Base-by-base conservation (phyloP, 2,888 invertebrate species). In the Exocentrus adspersus region DNA sequence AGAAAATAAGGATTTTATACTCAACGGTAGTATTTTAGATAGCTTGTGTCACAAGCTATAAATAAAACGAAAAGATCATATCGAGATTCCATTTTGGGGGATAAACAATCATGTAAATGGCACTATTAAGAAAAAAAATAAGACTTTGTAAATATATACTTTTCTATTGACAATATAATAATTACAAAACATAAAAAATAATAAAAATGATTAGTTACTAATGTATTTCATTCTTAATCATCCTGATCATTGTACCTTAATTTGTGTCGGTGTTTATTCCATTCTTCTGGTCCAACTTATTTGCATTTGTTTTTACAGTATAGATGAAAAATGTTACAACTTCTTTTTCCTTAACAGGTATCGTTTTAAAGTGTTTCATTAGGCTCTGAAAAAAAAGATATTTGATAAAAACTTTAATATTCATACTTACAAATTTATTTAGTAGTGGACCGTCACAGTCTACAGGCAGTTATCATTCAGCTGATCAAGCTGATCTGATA, bases 261-360 rank as follows among this genome's bases (percentile, higher is more conserved):
- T 85, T 84, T 43, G 86, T 79, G 79, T 90, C 90, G 71, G 87
- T 88, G 79, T 87, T 90, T 72, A 90, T 86, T 74, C 91, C 91
- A 83, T 91, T 92, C 80, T 91, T 92, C 82, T 91, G 92, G 81
- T 95, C 94, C 78, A 94, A 84, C 80, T 94, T 93, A 82, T 93
- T 94, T 70, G 91, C 90, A 82, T 96, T 95, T 54, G 94, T 94
- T 85, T 97, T 97, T 2, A 97, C 95, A 86, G 94, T 95, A 81
- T 97, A 97, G 77, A 98, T 95, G 81, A 98, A 98, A 80, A 92
- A 95, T 51, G 97, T 94, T 67, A 97, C 86, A 50, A 94, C 92
- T 82, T 98, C 97, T 81, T 97, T 98, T 82, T 98, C 97, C 77
- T 92, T 91, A 10, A 98, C 94, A 41, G 94, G 95, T 82, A 98